Evolutionary conservation across 2,113 vertebrate species (phyloP).

Genomic region (Excalfactoria chinensis): DNA sequence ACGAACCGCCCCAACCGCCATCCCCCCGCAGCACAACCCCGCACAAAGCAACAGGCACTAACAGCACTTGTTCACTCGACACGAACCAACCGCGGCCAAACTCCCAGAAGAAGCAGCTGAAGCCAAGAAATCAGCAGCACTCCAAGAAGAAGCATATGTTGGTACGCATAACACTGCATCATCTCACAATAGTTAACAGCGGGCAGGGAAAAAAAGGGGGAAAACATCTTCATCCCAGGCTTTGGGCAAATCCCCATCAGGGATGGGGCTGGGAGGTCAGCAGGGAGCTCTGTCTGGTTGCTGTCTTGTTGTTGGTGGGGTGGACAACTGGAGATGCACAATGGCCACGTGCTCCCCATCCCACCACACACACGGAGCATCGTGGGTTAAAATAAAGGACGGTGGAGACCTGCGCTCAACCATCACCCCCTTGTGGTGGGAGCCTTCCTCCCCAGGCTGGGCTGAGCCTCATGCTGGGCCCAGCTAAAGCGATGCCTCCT

Average conservation of each 20-base stretch:
- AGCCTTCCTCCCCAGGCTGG: background rate
- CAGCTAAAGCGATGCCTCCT: background rate
- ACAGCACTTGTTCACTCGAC: background rate
- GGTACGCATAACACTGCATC: background rate
- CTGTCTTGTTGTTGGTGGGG: background rate
- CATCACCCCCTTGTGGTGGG: background rate
- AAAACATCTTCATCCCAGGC: background rate
- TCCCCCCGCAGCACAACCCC: background rate
- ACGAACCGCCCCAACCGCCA: background rate
- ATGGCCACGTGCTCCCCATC: background rate
- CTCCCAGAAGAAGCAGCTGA: background rate
- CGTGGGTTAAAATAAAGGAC: rapidly evolving
- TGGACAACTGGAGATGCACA: rapidly evolving
- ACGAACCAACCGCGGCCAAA: background rate
- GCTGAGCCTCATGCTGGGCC: background rate
- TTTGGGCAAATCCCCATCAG: rapidly evolving
- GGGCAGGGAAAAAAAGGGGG: background rate
- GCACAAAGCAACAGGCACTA: background rate
- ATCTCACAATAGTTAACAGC: background rate
- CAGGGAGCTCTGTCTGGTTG: rapidly evolving
- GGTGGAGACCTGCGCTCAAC: rapidly evolving
- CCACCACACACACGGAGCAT: rapidly evolving
- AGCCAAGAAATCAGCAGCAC: slow-evolving; percentile 42
- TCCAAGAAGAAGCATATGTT: slow-evolving; percentile 12
- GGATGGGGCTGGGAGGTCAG: background rate